Conservation (phyloP, 2,888 invertebrate genomes). For the Silvanus unidentatus region DNA sequence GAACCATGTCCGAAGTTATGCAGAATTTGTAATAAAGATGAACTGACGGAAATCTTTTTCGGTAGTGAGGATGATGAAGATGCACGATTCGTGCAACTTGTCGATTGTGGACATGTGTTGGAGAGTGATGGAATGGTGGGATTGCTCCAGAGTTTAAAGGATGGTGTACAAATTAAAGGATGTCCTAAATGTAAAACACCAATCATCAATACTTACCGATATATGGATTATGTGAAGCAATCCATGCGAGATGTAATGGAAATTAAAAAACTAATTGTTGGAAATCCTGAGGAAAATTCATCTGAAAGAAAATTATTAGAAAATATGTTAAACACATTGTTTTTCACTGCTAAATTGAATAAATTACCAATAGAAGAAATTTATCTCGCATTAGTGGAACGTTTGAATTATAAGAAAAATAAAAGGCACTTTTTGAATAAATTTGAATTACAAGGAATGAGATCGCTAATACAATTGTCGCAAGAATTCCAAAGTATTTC, state of each 20-base stretch:
- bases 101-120: conserved; percentile 30
- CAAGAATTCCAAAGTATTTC: too few species aligned
- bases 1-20: conserved; percentile 27
- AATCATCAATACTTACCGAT: conserved; percentile 28
- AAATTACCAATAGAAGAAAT: too few species aligned
- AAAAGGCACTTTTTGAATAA: background rate
- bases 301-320: conserved; percentile 13
- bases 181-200: conserved; percentile 30
- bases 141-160: conserved; percentile 19
- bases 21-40: conserved; percentile 24
- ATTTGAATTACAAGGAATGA: background rate
- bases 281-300: conserved; percentile 31
- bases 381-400: background rate
- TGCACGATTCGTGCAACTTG: conserved; percentile 28
- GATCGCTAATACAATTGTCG: background rate
- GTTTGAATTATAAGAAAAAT: too few species aligned
- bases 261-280: conserved; percentile 14
- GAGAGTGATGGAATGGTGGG: conserved; percentile 26
- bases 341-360: too few species aligned
- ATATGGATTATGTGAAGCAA: conserved; percentile 26
- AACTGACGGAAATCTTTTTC: conserved; percentile 27
- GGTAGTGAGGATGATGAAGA: conserved; percentile 31
- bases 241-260: conserved; percentile 21
- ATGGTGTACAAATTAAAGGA: conserved; percentile 15
- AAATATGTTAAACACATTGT: too few species aligned